Evolutionary conservation across 2,113 vertebrate genomes (phyloP).

Genomic region (Laticauda colubrina): DNA sequence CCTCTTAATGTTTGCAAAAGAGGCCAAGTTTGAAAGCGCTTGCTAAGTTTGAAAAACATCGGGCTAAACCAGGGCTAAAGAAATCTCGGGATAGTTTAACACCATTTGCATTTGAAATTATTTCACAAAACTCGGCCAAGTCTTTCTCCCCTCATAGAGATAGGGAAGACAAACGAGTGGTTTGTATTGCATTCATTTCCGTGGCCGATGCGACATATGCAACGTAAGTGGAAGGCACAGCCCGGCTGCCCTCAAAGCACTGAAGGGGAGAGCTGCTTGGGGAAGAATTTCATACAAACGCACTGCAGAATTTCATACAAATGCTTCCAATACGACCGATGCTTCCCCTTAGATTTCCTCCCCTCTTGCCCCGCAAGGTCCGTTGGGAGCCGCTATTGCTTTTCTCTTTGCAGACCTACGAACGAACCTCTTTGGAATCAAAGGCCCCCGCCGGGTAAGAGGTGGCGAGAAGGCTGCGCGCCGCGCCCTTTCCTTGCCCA

Average conservation of each 20-base stretch:
- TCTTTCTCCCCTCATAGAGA: background rate
- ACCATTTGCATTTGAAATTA: background rate
- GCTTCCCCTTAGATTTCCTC: background rate
- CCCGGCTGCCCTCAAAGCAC: background rate
- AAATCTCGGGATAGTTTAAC: background rate
- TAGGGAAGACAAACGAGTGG: background rate
- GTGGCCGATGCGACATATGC: background rate
- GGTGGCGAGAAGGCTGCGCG: accelerated
- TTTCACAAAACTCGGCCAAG: background rate
- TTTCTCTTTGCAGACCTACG: background rate
- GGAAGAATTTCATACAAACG: no score
- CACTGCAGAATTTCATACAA: no score
- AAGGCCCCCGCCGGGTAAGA: background rate
- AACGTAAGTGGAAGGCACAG: background rate
- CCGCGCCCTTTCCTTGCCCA: background rate
- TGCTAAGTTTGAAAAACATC: background rate
- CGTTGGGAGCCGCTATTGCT: background rate
- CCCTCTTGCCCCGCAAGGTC: background rate
- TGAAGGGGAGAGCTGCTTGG: background rate
- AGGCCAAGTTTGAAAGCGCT: background rate
- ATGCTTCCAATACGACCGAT: background rate
- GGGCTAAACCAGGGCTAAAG: background rate
- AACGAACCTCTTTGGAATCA: background rate
- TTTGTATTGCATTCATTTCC: background rate
- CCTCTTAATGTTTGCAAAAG: background rate